Evolutionary conservation across 2,113 vertebrate genomes (phyloP), one percentile per base, ranked within the genome.

Genomic region (Entelurus aequoreus): DNA sequence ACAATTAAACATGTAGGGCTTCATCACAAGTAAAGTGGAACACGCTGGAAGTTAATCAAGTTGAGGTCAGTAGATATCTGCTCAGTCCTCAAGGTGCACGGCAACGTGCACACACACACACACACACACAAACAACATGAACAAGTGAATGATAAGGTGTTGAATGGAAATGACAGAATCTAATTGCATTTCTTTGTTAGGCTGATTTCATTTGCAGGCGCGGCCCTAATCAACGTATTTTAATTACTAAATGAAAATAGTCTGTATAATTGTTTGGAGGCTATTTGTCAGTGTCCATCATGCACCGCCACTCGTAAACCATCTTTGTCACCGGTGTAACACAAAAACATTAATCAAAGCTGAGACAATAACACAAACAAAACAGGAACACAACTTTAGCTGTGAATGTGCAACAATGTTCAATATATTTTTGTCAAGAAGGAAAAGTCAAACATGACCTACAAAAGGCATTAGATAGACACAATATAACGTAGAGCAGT

Each of bases 141-240:
- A 56, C 54, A 50, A 37, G 28, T 77, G 67, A 79, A 48, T 72
- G 83, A 86, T 83, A 80, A 81, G 80, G 63, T 68, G 65, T 19
- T 72, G 65, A 72, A 77, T 74, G 54, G 69, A 75, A 71, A 63
- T 67, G 71, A 69, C 78, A 78, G 63, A 48, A 68, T 77, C 73
- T 87, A 86, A 87, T 89, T 87, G 75, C 62, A 3, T 77, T 85
- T 77, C 76, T 82, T 84, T 87, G 84, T 88, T 76, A 68, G 54
- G n/a, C 21, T 88, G 79, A 84, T 86, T 86, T 79, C 75, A 80
- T 80, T 63, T 55, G 72, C 66, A 55, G 71, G 40, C 72, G 60
- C 60, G 56, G 64, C 54, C 76, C 68, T 77, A 86, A 82, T 88
- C 80, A 85, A 79, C 78, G 80, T 80, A 69, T 75, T 52, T 46